Evolutionary conservation across 2,888 invertebrate genomes (phyloP).

Genomic region (Mayetiola destructor): DNA sequence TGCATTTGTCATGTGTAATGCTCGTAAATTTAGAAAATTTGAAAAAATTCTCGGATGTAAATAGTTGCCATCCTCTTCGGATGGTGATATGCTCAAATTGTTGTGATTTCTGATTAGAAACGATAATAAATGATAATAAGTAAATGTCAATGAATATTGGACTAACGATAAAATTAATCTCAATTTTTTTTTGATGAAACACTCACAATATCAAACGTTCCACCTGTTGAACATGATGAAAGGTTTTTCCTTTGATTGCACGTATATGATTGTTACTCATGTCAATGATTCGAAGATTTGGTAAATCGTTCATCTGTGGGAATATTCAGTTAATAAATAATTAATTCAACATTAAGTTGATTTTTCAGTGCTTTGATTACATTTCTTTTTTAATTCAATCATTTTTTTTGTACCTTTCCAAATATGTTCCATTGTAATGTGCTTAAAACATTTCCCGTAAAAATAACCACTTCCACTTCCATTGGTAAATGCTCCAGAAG

Average conservation of each 20-base stretch:
- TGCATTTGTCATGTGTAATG: constrained; percentile 57
- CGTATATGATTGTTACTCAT: constrained; percentile 58
- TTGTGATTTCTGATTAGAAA: constrained; percentile 55
- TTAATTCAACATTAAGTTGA: no score
- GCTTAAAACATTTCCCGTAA: constrained; percentile 51
- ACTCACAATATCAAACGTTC: constrained; percentile 48
- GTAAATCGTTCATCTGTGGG: constrained; percentile 41
- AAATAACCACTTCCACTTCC: constrained; percentile 52
- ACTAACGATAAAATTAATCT: no score
- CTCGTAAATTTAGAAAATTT: constrained; percentile 51
- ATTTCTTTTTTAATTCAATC: no score
- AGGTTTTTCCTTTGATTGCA: constrained; percentile 53
- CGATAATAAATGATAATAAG: no score
- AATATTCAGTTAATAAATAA: no score
- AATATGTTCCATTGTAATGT: constrained; percentile 56
- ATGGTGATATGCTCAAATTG: constrained; percentile 44
- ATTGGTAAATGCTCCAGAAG: constrained; percentile 47
- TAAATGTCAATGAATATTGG: no score
- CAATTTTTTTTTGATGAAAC: no score
- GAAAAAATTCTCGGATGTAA: constrained; percentile 55
- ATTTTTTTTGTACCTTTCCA: no score
- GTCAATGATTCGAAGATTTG: constrained; percentile 47
- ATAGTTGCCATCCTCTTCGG: constrained; percentile 39
- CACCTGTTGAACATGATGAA: constrained; percentile 56
- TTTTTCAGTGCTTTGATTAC: no score